Evolutionary conservation across 2,888 invertebrate genomes (phyloP).

Genomic region (Helleia helle): DNA sequence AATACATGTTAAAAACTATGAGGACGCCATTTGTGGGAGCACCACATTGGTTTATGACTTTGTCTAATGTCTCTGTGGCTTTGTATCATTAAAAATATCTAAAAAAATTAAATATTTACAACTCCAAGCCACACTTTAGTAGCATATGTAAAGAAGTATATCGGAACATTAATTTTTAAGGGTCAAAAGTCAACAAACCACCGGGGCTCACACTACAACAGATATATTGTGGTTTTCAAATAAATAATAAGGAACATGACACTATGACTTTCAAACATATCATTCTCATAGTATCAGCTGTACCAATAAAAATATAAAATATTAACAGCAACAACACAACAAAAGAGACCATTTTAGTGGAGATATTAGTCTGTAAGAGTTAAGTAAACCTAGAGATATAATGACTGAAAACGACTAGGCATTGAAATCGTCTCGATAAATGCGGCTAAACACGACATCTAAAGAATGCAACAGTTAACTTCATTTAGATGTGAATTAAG

Average conservation of each 20-base stretch:
- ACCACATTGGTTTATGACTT: conserved; percentile 8
- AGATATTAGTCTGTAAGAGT: not conserved
- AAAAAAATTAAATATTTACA: not conserved
- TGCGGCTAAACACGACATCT: not conserved
- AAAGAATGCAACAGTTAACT: not conserved
- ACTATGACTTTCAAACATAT: conserved; percentile 67
- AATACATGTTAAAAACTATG: conserved; percentile 61
- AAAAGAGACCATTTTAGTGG: not conserved
- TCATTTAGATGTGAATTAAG: not conserved
- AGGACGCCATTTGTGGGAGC: conserved; percentile 39
- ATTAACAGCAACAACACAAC: conserved; percentile 4
- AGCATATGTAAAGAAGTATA: not conserved
- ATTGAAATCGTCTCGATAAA: not conserved
- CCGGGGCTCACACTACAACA: not conserved
- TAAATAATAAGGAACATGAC: conserved; percentile 34
- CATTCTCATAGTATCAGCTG: conserved; percentile 56
- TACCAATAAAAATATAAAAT: conserved; percentile 18
- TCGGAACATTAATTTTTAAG: not conserved
- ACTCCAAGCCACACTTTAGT: not conserved
- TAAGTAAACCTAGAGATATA: not conserved
- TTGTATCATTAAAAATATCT: not conserved
- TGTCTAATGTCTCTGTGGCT: no score
- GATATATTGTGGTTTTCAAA: not conserved
- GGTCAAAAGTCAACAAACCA: conserved; percentile 4
- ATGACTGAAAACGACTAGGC: not conserved